Evolutionary conservation across 1,140 invertebrate genomes (phyloP).

Genomic region (Drosophila arizonae): DNA sequence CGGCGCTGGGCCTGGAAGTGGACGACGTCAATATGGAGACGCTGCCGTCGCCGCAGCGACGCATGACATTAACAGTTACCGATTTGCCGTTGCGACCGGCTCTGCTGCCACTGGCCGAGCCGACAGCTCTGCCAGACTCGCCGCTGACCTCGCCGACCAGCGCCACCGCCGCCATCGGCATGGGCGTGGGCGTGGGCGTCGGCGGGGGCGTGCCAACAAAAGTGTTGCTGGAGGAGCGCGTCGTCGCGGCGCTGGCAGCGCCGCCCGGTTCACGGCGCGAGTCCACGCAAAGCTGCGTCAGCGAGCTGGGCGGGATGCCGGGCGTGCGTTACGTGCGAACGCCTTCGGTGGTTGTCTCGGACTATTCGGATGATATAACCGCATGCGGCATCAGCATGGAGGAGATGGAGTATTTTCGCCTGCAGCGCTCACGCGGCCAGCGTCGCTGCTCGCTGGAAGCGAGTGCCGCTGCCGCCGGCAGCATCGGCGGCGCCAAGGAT

Average conservation of each 20-base stretch:
- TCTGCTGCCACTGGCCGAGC: conserved; percentile 73
- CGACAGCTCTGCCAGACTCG: conserved; percentile 74
- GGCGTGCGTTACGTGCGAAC: conserved; percentile 87
- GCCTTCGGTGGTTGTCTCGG: conserved; percentile 92
- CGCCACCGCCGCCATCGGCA: neutral
- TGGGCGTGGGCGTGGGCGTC: neutral
- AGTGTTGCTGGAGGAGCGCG: conserved; percentile 76
- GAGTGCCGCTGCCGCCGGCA: conserved; percentile 40
- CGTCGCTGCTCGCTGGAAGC: conserved; percentile 78
- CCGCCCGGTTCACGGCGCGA: conserved; percentile 66
- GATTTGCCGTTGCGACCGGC: conserved; percentile 77
- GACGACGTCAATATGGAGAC: conserved; percentile 58
- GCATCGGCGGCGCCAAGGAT: conserved; percentile 59
- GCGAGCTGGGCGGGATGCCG: conserved; percentile 57
- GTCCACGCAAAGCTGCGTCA: conserved; percentile 73
- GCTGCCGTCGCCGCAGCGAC: conserved; percentile 47
- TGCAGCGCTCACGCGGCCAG: conserved; percentile 81
- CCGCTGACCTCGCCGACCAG: conserved; percentile 59
- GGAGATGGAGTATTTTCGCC: conserved; percentile 86
- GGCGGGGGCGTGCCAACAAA: conserved; percentile 68
- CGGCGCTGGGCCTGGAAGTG: conserved; percentile 75
- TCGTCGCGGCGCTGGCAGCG: conserved; percentile 57
- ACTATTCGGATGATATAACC: conserved; percentile 90
- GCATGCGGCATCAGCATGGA: conserved; percentile 86
- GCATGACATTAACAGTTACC: conserved; percentile 77